Evolutionary conservation across 2,797 vertebrate species (phyloP), one percentile per base, ranked within the genome.

Genomic region (Labeo calbasu): DNA sequence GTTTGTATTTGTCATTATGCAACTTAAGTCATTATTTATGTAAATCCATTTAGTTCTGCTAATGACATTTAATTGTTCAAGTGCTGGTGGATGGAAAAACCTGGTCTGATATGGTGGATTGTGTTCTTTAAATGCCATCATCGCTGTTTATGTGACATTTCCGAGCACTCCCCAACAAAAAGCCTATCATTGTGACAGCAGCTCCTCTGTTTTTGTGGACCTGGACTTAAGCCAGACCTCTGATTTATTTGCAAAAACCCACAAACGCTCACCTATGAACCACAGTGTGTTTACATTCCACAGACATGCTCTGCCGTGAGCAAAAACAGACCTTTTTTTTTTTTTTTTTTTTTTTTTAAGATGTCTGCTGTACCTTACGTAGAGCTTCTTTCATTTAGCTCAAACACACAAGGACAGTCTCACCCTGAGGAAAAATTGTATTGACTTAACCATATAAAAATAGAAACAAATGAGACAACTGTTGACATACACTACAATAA

Each of bases 271-370:
- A 72, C 80, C 59, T 76, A 61, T 85, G 85, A 50, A 88, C 84
- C 53, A 61, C 71, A 68, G 23, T 25, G 32, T 85, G 83, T 89
- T 87, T 87, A 88, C 86, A 86, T 87, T 87, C 65, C 79, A 87
- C 84, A 83, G 59, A 48, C 68, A 75, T 19, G 59, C 80, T 68
- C 36, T 61, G n/a, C 51, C 4, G 28, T 83, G 66, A 83, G 36
- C 50, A 81, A 65, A 87, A 85, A 83, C 83, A 88, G 85, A 66
- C 17, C 57, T 28, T 65, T 25, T 61, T 61, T 63, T 32, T 65
- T 85, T 71, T 71, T 79, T 70, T 51, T 59, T 61, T 63, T 28
- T 65, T 85, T 71, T 71, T 79, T 70, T 51, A 79, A 61, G 68
- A 70, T 57, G 57, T 80, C 40, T 57, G 15, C 43, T 63, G 79